These are phyloP conservation scores for Myotis vivesi DNA, from an alignment of 2,797 vertebrate species.

Conservation along the genomic window DNA sequence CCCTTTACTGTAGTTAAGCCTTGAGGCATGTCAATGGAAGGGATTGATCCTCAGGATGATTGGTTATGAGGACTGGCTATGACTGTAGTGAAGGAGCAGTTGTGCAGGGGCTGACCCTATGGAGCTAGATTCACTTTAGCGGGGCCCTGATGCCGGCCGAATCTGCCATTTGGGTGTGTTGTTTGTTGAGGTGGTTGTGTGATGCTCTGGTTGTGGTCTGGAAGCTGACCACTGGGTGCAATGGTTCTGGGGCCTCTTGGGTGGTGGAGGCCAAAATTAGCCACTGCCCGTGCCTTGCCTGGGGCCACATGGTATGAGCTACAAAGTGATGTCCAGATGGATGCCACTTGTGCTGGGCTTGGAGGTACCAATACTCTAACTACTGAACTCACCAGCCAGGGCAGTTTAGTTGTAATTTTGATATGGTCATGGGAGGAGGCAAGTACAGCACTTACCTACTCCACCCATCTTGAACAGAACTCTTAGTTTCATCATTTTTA, in stretches of 20 bases:
- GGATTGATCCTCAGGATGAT: too few relatives aligned
- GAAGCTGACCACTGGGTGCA: neutral
- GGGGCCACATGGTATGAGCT: too few relatives aligned
- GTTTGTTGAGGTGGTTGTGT: neutral
- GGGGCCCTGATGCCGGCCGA: neutral
- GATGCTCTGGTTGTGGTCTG: neutral
- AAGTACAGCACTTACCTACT: neutral
- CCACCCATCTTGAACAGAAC: neutral
- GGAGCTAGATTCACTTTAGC: neutral
- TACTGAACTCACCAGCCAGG: neutral
- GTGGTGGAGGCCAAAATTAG: neutral
- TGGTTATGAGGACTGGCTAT: too few relatives aligned
- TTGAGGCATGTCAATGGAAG: neutral
- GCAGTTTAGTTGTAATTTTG: neutral
- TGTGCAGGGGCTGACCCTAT: neutral
- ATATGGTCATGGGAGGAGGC: neutral
- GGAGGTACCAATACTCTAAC: neutral
- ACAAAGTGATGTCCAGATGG: neutral
- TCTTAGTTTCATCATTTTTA: neutral
- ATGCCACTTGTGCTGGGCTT: neutral
- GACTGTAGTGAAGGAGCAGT: too few relatives aligned
- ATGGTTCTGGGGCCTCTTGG: neutral
- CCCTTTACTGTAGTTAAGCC: neutral
- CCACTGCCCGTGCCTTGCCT: too few relatives aligned
- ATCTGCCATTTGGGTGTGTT: neutral